Evolutionary conservation across 2,797 vertebrate species (phyloP).

Genomic region (Pseudochromis fuscus): DNA sequence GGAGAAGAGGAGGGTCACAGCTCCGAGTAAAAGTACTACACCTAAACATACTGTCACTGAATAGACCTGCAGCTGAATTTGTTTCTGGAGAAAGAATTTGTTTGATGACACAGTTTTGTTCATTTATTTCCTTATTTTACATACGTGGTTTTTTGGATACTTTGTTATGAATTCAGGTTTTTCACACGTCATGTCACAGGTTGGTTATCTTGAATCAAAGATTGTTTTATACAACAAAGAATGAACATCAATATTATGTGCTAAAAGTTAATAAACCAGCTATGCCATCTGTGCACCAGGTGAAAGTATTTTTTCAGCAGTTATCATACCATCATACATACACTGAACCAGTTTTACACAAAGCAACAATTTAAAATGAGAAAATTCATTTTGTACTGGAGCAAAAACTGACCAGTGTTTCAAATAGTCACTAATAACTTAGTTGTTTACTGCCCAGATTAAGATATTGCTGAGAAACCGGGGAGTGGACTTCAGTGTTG

Average conservation of each 20-base stretch:
- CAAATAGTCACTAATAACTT: not conserved
- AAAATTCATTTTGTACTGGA: too few species aligned
- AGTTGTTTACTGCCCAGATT: not conserved
- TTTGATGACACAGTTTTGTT: not conserved
- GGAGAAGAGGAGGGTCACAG: constrained; percentile 34
- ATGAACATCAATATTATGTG: not conserved
- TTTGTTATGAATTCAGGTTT: too few species aligned
- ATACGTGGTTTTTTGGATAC: not conserved
- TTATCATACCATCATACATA: not conserved
- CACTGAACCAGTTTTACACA: too few species aligned
- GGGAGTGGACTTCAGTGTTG: too few species aligned
- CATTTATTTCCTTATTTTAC: too few species aligned
- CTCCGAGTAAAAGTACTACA: constrained; percentile 29
- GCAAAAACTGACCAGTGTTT: too few species aligned
- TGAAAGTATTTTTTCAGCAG: not conserved
- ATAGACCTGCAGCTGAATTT: not conserved
- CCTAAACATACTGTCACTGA: constrained; percentile 22
- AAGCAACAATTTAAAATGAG: too few species aligned
- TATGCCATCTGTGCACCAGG: not conserved
- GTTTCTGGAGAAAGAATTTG: not conserved
- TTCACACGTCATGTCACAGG: too few species aligned
- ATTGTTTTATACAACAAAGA: too few species aligned
- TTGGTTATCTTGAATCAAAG: too few species aligned
- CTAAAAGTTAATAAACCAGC: too few species aligned
- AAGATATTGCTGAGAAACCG: too few species aligned